These are phyloP conservation scores for Epistrophe grossulariae DNA, from an alignment of 2,888 invertebrate genomes.

Conservation along the genomic window DNA sequence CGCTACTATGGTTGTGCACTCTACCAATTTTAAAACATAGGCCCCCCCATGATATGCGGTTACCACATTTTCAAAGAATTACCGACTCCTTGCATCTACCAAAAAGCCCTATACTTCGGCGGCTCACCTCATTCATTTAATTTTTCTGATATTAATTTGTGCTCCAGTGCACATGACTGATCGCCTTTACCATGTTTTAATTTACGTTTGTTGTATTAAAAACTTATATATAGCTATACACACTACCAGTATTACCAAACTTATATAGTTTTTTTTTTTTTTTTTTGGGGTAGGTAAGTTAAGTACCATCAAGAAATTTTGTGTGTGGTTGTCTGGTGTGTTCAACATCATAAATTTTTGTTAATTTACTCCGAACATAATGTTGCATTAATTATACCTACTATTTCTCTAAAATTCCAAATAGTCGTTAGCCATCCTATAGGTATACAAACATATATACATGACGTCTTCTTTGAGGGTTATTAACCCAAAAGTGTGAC, in stretches of 20 bases:
- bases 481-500: slow-evolving; percentile 65
- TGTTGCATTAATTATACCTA: slow-evolving; percentile 50
- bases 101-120: slow-evolving; percentile 20
- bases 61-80: slow-evolving; percentile 57
- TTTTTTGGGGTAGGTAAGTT: slow-evolving; percentile 36
- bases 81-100: slow-evolving; percentile 30
- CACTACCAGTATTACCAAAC: slow-evolving; percentile 51
- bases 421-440: slow-evolving; percentile 1
- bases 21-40: slow-evolving; percentile 8
- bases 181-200: slow-evolving; percentile 53
- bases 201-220: slow-evolving; percentile 34
- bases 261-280: not conserved
- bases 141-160: slow-evolving; percentile 24
- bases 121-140: slow-evolving; percentile 29
- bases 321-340: slow-evolving; percentile 16
- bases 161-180: slow-evolving; percentile 71
- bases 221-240: not conserved
- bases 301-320: not conserved
- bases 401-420: slow-evolving; percentile 44
- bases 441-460: not conserved
- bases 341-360: slow-evolving; percentile 51
- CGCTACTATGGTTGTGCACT: slow-evolving; percentile 54
- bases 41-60: not conserved
- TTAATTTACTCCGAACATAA: slow-evolving; percentile 43
- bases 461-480: slow-evolving; percentile 50